Conservation (phyloP, 2,888 invertebrate species). For the Chironomus riparius region DNA sequence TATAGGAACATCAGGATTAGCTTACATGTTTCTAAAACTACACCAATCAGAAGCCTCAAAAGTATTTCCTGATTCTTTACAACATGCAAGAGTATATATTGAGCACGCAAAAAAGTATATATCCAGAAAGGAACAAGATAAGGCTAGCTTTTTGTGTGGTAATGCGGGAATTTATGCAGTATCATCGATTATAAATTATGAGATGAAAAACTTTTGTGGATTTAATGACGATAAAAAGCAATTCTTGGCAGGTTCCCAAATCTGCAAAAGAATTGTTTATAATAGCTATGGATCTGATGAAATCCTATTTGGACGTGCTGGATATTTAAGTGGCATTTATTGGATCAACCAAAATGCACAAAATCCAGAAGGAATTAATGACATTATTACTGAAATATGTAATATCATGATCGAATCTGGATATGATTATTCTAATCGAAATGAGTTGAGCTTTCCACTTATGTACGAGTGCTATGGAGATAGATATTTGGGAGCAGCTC, state of each 20-base stretch:
- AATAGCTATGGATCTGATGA: constrained; percentile 68
- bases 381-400: constrained; percentile 56
- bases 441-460: constrained; percentile 54
- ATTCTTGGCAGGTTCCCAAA: constrained; percentile 38
- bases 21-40: constrained; percentile 67
- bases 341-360: constrained; percentile 50
- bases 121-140: constrained; percentile 47
- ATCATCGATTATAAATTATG: constrained; percentile 53
- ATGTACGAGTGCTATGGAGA: constrained; percentile 54
- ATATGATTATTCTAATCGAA: constrained; percentile 51
- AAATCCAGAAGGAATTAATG: constrained; percentile 37
- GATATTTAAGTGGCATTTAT: constrained; percentile 67
- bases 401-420: constrained; percentile 63
- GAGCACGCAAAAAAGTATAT: constrained; percentile 51
- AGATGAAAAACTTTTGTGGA: constrained; percentile 42
- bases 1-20: constrained; percentile 43
- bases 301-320: constrained; percentile 75
- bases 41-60: constrained; percentile 47
- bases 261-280: constrained; percentile 48
- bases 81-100: constrained; percentile 52
- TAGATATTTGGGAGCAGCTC: constrained; percentile 50
- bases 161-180: constrained; percentile 68
- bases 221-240: constrained; percentile 37
- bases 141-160: constrained; percentile 67
- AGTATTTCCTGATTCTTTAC: constrained; percentile 32